These are phyloP conservation scores for Dolichoris vasculosae DNA, from an alignment of 1,140 invertebrate genomes.

Conservation along the genomic window DNA sequence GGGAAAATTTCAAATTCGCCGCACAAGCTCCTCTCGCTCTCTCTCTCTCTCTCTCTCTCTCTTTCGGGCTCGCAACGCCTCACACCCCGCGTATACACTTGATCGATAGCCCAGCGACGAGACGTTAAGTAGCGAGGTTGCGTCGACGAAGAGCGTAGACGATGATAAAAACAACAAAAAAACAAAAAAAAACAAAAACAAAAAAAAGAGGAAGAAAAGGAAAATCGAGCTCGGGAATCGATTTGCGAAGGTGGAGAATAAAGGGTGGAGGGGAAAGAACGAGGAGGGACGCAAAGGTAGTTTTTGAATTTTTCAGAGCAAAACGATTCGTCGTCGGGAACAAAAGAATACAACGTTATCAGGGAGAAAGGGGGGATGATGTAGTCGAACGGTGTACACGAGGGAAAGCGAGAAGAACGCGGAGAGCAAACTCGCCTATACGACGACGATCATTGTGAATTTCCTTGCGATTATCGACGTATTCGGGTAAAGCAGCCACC, in stretches of 20 bases:
- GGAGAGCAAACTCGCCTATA: conserved; percentile 14
- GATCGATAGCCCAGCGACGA: conserved; percentile 42
- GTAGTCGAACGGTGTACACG: background rate
- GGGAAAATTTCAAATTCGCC: conserved; percentile 48
- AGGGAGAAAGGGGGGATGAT: conserved; percentile 21
- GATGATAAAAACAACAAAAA: too few relatives aligned
- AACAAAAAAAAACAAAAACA: background rate
- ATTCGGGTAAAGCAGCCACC: conserved; percentile 1
- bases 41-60: background rate
- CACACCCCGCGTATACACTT: conserved; percentile 11
- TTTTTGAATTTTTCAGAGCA: background rate
- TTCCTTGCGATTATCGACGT: conserved; percentile 50
- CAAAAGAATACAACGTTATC: background rate
- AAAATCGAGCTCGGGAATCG: background rate
- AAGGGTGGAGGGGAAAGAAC: background rate
- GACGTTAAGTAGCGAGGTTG: conserved; percentile 38
- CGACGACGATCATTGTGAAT: conserved; percentile 47
- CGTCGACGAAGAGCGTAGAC: conserved; percentile 4
- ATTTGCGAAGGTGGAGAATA: background rate
- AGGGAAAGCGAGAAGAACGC: background rate
- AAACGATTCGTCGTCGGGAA: background rate
- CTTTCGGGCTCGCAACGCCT: background rate
- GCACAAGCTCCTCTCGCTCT: conserved; percentile 33
- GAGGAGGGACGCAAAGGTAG: background rate
- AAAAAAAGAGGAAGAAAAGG: background rate